Conservation (phyloP, 2,888 invertebrate genomes). For the Hypolimnas misippus region DNA sequence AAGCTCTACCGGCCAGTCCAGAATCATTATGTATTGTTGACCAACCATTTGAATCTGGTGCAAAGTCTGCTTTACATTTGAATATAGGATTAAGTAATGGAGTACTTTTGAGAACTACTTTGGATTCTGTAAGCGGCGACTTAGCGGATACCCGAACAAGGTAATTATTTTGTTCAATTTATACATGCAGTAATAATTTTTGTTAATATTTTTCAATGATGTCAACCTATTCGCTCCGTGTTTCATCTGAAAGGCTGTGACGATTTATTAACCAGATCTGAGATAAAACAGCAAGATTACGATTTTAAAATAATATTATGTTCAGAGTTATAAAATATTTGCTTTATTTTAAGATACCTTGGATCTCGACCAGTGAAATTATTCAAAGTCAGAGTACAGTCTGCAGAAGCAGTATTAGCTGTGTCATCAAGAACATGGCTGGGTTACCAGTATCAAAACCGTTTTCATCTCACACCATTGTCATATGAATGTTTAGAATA, state of each 20-base stretch:
- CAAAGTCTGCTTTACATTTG: conserved; percentile 91
- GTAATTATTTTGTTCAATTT: no score
- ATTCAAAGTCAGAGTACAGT: conserved; percentile 97
- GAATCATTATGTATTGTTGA: conserved; percentile 99
- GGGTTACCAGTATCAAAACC: conserved; percentile 98
- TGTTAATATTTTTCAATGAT: no score
- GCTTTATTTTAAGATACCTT: conserved; percentile 86
- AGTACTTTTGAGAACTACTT: conserved; percentile 94
- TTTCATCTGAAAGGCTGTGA: conserved; percentile 85
- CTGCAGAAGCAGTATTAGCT: conserved; percentile 97
- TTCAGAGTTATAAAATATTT: conserved; percentile 12
- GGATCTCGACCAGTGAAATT: conserved; percentile 98
- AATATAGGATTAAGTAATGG: conserved; percentile 99
- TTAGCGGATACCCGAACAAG: conserved; percentile 98
- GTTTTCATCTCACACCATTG: conserved; percentile 96
- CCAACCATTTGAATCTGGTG: conserved; percentile 87
- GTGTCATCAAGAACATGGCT: conserved; percentile 99
- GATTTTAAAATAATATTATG: neutral
- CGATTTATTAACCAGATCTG: conserved; percentile 81
- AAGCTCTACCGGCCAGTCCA: conserved; percentile 97
- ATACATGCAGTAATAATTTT: no score
- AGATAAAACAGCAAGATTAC: conserved; percentile 45
- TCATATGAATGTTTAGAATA: conserved; percentile 98
- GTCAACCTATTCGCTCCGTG: conserved; percentile 81
- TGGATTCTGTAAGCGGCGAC: conserved; percentile 98